Evolutionary conservation across 2,797 vertebrate species (phyloP).

Genomic region (Microctenopoma steveboyesi): DNA sequence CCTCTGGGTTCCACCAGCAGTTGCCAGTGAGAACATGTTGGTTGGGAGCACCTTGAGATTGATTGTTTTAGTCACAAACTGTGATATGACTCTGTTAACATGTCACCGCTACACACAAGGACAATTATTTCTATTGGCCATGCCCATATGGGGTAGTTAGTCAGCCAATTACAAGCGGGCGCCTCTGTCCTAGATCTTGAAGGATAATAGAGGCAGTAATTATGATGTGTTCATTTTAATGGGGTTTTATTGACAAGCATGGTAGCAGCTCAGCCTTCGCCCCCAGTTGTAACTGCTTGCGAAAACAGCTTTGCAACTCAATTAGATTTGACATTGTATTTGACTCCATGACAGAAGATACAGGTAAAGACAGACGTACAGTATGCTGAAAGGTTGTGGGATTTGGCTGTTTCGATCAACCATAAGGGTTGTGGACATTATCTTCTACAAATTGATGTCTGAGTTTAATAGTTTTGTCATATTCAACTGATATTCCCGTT

Average conservation of each 20-base stretch:
- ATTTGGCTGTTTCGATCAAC: constrained; percentile 28
- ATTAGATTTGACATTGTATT: constrained; percentile 80
- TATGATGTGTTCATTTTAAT: constrained; percentile 83
- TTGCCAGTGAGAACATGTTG: constrained; percentile 50
- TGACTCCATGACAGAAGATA: constrained; percentile 50
- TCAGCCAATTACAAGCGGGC: constrained; percentile 72
- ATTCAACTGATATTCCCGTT: constrained; percentile 2
- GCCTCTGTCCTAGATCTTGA: constrained; percentile 77
- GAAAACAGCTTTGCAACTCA: constrained; percentile 73
- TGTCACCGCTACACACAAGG: constrained; percentile 74
- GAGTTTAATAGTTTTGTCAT: neutral
- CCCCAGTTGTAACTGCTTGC: constrained; percentile 68
- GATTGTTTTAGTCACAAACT: constrained; percentile 68
- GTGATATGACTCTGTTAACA: constrained; percentile 69
- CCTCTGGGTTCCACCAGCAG: constrained; percentile 39
- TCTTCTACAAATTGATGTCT: neutral
- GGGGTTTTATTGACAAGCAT: constrained; percentile 82
- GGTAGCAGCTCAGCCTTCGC: constrained; percentile 57
- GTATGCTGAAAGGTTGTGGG: constrained; percentile 1
- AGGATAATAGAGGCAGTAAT: constrained; percentile 81
- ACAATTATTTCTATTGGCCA: constrained; percentile 77
- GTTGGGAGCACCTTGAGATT: constrained; percentile 65
- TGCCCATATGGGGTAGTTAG: constrained; percentile 81
- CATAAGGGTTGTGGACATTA: neutral
- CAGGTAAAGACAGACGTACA: constrained; percentile 35